A percentile compares a stretch with the other conserved stretches of the same genome.
phyloP scores from a whole-genome alignment of 2,888 invertebrate species.

The Atrina japonica region DNA sequence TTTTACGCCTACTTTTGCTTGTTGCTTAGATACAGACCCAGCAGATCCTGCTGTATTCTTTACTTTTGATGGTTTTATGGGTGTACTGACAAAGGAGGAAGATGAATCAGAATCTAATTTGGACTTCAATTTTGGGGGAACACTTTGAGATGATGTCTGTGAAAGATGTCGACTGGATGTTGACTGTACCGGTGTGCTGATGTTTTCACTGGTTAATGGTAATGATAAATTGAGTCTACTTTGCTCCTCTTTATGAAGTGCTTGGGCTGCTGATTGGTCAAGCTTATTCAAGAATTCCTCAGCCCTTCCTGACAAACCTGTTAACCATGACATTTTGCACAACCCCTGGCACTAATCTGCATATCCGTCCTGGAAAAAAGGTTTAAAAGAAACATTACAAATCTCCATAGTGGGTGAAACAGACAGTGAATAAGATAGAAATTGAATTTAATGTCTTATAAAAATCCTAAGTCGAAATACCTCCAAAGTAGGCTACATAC shows the following conservation, averaged over 20 bases:
- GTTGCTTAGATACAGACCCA: conserved; percentile 21
- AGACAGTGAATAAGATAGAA: too few relatives aligned
- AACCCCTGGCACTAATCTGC: too few relatives aligned
- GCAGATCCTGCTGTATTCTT: conserved; percentile 29
- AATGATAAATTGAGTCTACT: conserved; percentile 8
- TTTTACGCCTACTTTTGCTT: conserved; percentile 35
- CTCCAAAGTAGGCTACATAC: too few relatives aligned
- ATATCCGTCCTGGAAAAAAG: too few relatives aligned
- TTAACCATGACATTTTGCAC: conserved; percentile 87
- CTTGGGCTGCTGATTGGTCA: conserved; percentile 88
- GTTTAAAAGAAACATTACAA: too few relatives aligned
- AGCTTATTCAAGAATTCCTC: conserved; percentile 88
- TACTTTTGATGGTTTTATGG: conserved; percentile 43
- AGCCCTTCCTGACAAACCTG: conserved; percentile 88
- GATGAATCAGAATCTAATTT: conserved; percentile 42
- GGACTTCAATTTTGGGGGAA: conserved; percentile 59
- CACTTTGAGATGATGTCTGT: conserved; percentile 63
- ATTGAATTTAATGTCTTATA: too few relatives aligned
- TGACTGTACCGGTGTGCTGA: neutral
- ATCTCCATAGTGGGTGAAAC: too few relatives aligned
- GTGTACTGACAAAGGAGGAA: conserved; percentile 44
- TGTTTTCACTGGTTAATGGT: conserved; percentile 13
- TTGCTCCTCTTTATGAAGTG: conserved; percentile 69
- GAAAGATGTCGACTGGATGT: neutral
- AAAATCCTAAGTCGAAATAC: too few relatives aligned